Percentiles rank a stretch among this genome's conserved stretches.
These are phyloP conservation scores for Rhinolophus sinicus DNA, from an alignment of 2,113 vertebrate genomes.

Conservation along the genomic window DNA sequence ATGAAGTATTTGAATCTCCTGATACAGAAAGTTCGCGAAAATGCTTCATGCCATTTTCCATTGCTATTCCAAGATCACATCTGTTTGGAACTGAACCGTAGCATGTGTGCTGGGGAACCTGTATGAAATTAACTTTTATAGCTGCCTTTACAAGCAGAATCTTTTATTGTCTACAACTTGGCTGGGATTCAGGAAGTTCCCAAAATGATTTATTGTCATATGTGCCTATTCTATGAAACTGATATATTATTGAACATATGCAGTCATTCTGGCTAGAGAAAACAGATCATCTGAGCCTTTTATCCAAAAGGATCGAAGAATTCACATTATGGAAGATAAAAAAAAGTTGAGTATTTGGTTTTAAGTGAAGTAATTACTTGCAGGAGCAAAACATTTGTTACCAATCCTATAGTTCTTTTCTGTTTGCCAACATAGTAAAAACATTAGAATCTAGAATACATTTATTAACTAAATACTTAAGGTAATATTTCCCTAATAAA, in stretches of 20 bases:
- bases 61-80: constrained; percentile 74
- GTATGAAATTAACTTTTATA: constrained; percentile 83
- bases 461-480: constrained; percentile 56
- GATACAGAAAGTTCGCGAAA: constrained; percentile 66
- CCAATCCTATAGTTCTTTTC: constrained; percentile 73
- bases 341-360: constrained; percentile 72
- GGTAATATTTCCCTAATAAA: constrained; percentile 49
- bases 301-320: constrained; percentile 78
- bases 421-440: constrained; percentile 56
- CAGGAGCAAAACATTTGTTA: constrained; percentile 83
- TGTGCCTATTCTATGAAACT: constrained; percentile 80
- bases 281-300: constrained; percentile 82
- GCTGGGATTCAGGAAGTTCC: constrained; percentile 83
- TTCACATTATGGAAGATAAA: constrained; percentile 52
- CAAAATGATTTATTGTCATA: constrained; percentile 78
- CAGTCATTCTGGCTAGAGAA: constrained; percentile 77
- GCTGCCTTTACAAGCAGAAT: constrained; percentile 81
- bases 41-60: constrained; percentile 67
- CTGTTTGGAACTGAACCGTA: constrained; percentile 79
- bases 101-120: constrained; percentile 79
- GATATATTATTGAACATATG: constrained; percentile 83
- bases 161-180: constrained; percentile 83
- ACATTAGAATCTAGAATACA: constrained; percentile 48
- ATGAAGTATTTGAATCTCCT: constrained; percentile 39
- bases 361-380: constrained; percentile 84